Evolutionary conservation across 2,113 vertebrate genomes (phyloP), one percentile per base, ranked within the genome.

Genomic region (Actenoides hombroni): DNA sequence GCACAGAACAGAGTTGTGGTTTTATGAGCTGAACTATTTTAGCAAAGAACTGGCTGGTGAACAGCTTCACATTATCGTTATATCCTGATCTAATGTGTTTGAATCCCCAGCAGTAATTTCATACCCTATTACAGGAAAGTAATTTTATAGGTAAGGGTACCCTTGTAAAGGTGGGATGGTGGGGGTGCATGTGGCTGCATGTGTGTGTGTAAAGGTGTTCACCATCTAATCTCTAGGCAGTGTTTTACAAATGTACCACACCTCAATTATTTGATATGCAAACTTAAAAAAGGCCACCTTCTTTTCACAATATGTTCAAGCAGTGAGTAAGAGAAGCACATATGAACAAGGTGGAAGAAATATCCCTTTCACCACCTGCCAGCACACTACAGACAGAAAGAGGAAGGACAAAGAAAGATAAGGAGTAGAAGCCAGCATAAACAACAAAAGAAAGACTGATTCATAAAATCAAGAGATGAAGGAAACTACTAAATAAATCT

Each of bases 401-500:
- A 59, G 70, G 16, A 54, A 74, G 16, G 11, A 23, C 39, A 64
- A 68, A 89, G 68, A 88, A 65, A 86, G 39, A 77, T 76, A 71
- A 77, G 49, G 39, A 63, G 23, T 68, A 69, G 48, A 63, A 95
- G 29, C 31, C 86, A 57, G 64, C 33, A 23, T 20, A 83, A 92
- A 35, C 59, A 87, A 95, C 25, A 53, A 53, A 53, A n/a, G 56
- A 83, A 87, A 51, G 59, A 6, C 25, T 53, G n/a, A 73, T 61
- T 87, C 5, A 4, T 29, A 83, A 87, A 94, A 94, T 90, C 31
- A 49, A 83, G 78, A 95, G n/a, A 77, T 73, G 70, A 90, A 88
- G 28, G 71, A 83, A 92, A 68, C 49, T 94, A 19, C 67, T 83
- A 83, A 80, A 93, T 68, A 93, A 88, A 83, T 84, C 40, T 26